phyloP scores from a whole-genome alignment of 92 coral and sea anemone genomes.

The Paragorgia papillata region DNA sequence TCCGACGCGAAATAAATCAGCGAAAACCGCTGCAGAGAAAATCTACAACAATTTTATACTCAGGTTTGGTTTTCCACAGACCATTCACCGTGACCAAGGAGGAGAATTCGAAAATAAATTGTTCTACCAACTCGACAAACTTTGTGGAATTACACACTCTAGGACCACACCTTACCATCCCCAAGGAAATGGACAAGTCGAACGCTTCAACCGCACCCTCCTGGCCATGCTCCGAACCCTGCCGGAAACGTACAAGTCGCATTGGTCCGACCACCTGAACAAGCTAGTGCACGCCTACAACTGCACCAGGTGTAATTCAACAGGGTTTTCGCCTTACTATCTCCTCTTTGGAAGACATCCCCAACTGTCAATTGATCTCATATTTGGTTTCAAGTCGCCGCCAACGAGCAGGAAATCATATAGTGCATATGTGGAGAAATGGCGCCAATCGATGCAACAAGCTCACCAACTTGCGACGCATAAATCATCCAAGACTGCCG shows the following conservation, averaged over 20 bases:
- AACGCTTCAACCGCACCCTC: background rate
- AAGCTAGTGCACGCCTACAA: background rate
- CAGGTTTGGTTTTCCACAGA: constrained; percentile 43
- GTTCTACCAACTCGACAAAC: constrained; percentile 10
- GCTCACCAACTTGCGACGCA: background rate
- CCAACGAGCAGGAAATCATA: background rate
- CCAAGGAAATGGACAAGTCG: background rate
- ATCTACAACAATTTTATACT: constrained; percentile 53
- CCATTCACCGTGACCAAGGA: constrained; percentile 24
- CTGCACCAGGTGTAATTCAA: background rate
- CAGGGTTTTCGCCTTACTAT: constrained; percentile 11
- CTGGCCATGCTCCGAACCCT: constrained; percentile 1
- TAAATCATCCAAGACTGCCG: background rate
- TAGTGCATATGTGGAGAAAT: constrained; percentile 8
- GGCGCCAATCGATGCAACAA: constrained; percentile 14
- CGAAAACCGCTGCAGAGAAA: constrained; percentile 47
- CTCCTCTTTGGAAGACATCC: constrained; percentile 11
- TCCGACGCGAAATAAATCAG: constrained; percentile 48
- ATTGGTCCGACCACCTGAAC: background rate
- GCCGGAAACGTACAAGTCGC: background rate
- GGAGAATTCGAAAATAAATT: constrained; percentile 16
- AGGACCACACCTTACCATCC: constrained; percentile 26
- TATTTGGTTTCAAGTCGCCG: background rate
- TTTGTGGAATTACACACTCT: constrained; percentile 10
- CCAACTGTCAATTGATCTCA: constrained; percentile 12